Percentiles rank a stretch among this genome's conserved stretches.
phyloP scores from a whole-genome alignment of 2,797 vertebrate species.

The Enteromius fasciolatus region DNA sequence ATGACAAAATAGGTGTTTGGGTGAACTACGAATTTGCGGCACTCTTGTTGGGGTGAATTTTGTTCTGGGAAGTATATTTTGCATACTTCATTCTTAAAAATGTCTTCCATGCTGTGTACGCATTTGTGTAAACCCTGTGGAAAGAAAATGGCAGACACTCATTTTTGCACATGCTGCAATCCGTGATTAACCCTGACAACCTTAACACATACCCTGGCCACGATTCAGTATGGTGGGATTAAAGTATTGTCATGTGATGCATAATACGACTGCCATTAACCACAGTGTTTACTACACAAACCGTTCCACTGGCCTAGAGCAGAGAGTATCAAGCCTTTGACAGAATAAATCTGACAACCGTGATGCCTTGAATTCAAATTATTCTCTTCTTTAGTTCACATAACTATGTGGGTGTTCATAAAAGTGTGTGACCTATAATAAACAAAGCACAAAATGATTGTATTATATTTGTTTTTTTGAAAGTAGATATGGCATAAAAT shows the following conservation, averaged over 20 bases:
- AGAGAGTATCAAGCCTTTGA: not conserved
- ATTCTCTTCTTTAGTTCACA: not conserved
- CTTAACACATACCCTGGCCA: slow-evolving; percentile 14
- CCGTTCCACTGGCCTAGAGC: not conserved
- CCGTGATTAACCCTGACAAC: slow-evolving; percentile 10
- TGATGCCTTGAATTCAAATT: not conserved
- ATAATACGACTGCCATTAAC: slow-evolving; percentile 20
- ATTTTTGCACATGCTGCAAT: slow-evolving; percentile 24
- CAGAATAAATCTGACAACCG: not conserved
- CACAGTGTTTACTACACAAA: slow-evolving; percentile 22
- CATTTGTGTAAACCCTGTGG: slow-evolving; percentile 13
- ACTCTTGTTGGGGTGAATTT: not conserved
- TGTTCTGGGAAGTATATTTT: not conserved
- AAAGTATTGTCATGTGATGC: slow-evolving; percentile 17
- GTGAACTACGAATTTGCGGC: not conserved
- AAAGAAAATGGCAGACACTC: not conserved
- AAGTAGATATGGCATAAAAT: not conserved
- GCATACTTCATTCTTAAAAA: not conserved
- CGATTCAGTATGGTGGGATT: slow-evolving; percentile 8
- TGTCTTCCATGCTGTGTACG: not conserved
- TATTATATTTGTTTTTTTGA: not conserved
- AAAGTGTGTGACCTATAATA: slow-evolving; percentile 3
- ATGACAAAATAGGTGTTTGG: not conserved
- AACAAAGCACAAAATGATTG: not conserved
- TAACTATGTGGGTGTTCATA: not conserved